Evolutionary conservation across 2,888 invertebrate species (phyloP).

Genomic region (Leptura quadrifasciata): DNA sequence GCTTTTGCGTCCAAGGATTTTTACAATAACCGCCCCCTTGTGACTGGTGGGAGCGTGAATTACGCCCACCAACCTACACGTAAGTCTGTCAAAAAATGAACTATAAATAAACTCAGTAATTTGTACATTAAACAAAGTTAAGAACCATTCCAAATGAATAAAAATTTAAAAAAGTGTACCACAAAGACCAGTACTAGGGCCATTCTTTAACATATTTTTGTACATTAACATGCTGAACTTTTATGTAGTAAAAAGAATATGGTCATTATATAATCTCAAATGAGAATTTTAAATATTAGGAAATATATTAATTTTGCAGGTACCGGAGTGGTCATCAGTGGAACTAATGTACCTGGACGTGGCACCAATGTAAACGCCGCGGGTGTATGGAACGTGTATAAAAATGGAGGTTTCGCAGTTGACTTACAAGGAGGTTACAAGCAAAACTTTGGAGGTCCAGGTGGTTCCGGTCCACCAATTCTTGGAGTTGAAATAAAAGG

Average conservation of each 20-base stretch:
- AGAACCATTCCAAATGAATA: no score
- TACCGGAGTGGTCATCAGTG: not conserved
- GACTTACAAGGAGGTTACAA: constrained; percentile 27
- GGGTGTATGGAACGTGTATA: constrained; percentile 24
- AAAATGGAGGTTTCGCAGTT: constrained; percentile 29
- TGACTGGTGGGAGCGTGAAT: not conserved
- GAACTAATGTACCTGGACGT: not conserved
- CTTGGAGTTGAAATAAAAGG: constrained; percentile 28
- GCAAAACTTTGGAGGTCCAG: constrained; percentile 18
- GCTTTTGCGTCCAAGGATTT: constrained; percentile 27
- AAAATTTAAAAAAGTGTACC: no score
- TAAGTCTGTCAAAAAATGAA: no score
- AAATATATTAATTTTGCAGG: not conserved
- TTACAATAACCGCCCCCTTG: constrained; percentile 23
- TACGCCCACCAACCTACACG: constrained; percentile 25
- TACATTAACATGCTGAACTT: no score
- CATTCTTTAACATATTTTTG: no score
- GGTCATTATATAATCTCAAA: no score
- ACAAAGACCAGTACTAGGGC: no score
- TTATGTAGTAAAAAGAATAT: no score
- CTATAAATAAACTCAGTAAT: no score
- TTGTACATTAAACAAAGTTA: no score
- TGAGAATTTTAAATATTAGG: no score
- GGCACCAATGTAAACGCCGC: constrained; percentile 18
- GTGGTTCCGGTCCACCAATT: constrained; percentile 16